A percentile compares a stretch with the other conserved stretches of the same genome.
These are phyloP conservation scores for Solenopsis invicta DNA, from an alignment of 1,140 invertebrate genomes.

Conservation along the genomic window DNA sequence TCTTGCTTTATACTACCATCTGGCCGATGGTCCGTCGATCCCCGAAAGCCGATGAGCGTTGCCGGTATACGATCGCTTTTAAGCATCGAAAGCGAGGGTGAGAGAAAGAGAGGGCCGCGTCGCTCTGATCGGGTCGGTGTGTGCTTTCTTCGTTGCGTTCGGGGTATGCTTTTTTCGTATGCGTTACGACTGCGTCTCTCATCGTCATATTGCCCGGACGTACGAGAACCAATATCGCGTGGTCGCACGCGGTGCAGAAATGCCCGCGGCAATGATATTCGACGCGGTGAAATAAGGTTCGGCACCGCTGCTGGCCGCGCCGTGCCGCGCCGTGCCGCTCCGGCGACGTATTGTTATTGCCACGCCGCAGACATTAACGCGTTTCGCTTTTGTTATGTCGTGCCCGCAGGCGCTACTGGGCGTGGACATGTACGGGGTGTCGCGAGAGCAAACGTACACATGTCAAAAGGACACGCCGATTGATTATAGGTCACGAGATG, in stretches of 20 bases:
- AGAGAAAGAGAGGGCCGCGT: not conserved
- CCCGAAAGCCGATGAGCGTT: constrained; percentile 21
- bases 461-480: not conserved
- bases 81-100: not conserved
- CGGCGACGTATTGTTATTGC: constrained; percentile 53
- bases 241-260: constrained; percentile 34
- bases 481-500: not conserved
- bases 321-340: not conserved
- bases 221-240: constrained; percentile 44
- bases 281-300: constrained; percentile 59
- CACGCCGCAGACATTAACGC: constrained; percentile 35
- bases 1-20: constrained; percentile 39
- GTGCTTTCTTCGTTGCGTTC: not conserved
- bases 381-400: constrained; percentile 54
- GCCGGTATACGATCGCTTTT: constrained; percentile 15
- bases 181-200: constrained; percentile 37
- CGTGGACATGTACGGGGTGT: constrained; percentile 20
- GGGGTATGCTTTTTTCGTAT: not conserved
- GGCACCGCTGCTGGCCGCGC: constrained; percentile 11
- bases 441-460: constrained; percentile 5
- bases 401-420: constrained; percentile 6
- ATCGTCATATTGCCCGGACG: constrained; percentile 41
- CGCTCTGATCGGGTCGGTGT: not conserved
- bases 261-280: constrained; percentile 59
- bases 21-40: constrained; percentile 14